Evolutionary conservation across 1,140 invertebrate species (phyloP).

Genomic region (Orchesella cincta): DNA sequence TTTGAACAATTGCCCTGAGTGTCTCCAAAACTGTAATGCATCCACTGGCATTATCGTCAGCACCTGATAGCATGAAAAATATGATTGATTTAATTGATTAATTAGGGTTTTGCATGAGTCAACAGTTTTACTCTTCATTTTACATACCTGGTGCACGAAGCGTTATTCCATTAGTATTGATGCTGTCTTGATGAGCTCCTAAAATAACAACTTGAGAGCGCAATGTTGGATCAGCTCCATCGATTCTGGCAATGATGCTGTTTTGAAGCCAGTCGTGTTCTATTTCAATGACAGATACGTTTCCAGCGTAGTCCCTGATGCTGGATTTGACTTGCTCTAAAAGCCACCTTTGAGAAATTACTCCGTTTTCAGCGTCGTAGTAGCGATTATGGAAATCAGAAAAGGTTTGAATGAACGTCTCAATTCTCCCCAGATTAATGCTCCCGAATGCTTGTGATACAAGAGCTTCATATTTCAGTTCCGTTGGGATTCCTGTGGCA

Average conservation of each 20-base stretch:
- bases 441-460: neutral
- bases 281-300: neutral
- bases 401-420: constrained; percentile 28
- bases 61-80: constrained; percentile 3
- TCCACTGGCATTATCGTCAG: constrained; percentile 37
- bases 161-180: neutral
- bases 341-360: constrained; percentile 14
- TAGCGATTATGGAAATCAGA: constrained; percentile 27
- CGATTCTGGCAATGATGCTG: constrained; percentile 34
- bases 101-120: too few relatives aligned
- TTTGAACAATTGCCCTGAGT: constrained; percentile 22
- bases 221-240: constrained; percentile 34
- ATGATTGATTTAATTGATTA: constrained; percentile 6
- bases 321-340: neutral
- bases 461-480: neutral
- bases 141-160: constrained; percentile 16
- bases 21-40: constrained; percentile 20
- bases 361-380: neutral
- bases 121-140: neutral
- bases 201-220: constrained; percentile 31
- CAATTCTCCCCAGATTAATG: neutral
- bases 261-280: constrained; percentile 23
- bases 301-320: constrained; percentile 15
- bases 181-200: constrained; percentile 38
- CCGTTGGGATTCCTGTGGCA: constrained; percentile 11